Base-by-base conservation (phyloP, 2,797 vertebrate species). In the Cossypha dichroa region DNA sequence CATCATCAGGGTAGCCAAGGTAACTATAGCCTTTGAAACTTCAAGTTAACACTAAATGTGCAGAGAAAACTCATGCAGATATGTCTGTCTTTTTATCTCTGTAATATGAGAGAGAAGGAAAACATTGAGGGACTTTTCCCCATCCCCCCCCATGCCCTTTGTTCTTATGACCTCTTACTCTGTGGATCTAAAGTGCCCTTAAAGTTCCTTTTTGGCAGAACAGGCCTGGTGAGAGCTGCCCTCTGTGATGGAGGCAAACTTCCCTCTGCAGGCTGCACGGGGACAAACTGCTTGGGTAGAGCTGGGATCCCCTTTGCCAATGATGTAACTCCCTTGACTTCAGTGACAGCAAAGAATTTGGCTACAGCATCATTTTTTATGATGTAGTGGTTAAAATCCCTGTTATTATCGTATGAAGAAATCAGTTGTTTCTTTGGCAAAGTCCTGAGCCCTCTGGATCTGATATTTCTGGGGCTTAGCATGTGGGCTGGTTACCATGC, bases 391-490 rank as follows among this genome's bases (percentile, higher is more conserved):
- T 83, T 94, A 78, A 91, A 96, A 77, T 48, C 54, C 5, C 26
- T 38, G 15, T 40, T 93, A 68, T 58, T 87, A 85, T 85, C 36
- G 8, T 56, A 59, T 12, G 20, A 91, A 89, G 45, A 87, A 85
- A 93, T 74, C 74, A 54, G 54, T 88, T 77, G 26, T 72, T 94
- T 68, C 38, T 83, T 93, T 95, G 84, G 74, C 69, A 79, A 86
- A 90, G 59, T 78, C 41, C 56, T 88, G 34, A 90, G 46, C 18
- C 34, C 81, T 93, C 79, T 94, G 60, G 49, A 90, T 85, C 54
- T 88, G 69, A 48, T 93, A 81, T 66, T 92, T 92, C 81, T 55
- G 74, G 33, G 31, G 36, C 49, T 91, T 83, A 82, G 38, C 62
- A 88, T 41, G 66, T 90, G 72, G 46, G 72, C 51, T 88, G 48